Conservation (phyloP, 1,140 invertebrate species). For the Sycobia sp. region DNA sequence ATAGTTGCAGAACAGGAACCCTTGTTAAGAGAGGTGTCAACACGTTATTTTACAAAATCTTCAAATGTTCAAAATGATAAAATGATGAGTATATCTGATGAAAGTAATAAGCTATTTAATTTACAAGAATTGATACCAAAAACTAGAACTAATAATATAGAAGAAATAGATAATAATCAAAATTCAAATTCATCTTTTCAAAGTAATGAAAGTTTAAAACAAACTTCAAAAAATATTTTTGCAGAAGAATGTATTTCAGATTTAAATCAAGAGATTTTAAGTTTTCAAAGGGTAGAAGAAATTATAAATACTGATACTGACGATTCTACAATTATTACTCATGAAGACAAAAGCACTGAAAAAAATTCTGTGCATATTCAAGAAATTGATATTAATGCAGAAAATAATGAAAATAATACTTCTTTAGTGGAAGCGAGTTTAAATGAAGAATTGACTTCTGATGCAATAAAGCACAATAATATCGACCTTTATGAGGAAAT, state of each 20-base stretch:
- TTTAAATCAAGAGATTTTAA: no score
- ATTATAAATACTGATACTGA: no score
- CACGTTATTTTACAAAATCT: not conserved
- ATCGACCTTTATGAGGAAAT: not conserved
- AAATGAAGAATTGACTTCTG: no score
- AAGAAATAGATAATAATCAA: not conserved
- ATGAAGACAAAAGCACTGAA: not conserved
- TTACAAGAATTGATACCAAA: no score
- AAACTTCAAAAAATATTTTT: no score
- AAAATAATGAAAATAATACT: no score
- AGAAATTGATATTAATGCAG: not conserved
- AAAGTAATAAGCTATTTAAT: not conserved
- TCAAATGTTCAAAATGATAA: slow-evolving; percentile 1
- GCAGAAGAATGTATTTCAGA: no score
- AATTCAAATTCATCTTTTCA: not conserved
- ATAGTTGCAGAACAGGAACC: not conserved
- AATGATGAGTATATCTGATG: not conserved
- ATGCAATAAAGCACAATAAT: no score
- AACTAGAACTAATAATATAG: not conserved
- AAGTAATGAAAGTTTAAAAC: no score
- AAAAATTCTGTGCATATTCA: not conserved
- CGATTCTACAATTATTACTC: no score
- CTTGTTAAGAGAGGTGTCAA: not conserved
- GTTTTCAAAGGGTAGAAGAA: no score
- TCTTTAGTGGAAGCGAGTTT: no score